These are phyloP conservation scores for Salticus scenicus DNA, from an alignment of 2,888 invertebrate genomes.

Conservation along the genomic window DNA sequence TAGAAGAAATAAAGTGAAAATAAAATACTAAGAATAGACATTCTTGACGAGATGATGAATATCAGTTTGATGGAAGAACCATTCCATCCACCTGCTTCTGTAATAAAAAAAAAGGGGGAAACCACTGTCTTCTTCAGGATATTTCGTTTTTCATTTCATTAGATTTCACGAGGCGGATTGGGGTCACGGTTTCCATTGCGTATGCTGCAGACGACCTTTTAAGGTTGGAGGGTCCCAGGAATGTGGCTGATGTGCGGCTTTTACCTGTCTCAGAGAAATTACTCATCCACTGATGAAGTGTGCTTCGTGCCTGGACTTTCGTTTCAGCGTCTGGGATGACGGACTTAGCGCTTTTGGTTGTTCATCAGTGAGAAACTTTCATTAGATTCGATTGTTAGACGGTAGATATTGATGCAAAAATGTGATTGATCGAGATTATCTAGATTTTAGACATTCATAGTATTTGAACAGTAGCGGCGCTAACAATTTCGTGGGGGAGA, in stretches of 20 bases:
- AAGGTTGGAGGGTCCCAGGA: constrained; percentile 50
- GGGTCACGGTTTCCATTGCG: constrained; percentile 62
- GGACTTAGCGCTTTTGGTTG: too few species aligned
- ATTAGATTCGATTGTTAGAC: too few species aligned
- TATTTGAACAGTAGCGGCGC: too few species aligned
- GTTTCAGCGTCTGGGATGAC: neutral
- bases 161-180: constrained; percentile 42
- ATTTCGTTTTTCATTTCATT: constrained; percentile 38
- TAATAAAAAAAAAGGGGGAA: neutral
- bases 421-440: too few species aligned
- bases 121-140: neutral
- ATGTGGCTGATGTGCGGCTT: constrained; percentile 10
- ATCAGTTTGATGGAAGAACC: neutral
- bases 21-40: too few species aligned
- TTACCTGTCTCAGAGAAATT: neutral
- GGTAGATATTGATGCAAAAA: too few species aligned
- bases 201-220: constrained; percentile 62
- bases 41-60: too few species aligned
- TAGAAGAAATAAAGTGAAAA: too few species aligned
- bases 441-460: too few species aligned
- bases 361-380: too few species aligned
- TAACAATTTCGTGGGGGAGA: too few species aligned
- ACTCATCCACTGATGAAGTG: neutral
- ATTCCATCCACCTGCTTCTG: neutral
- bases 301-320: neutral